phyloP scores from a whole-genome alignment of 1,140 invertebrate species.

The Bombyx mori region DNA sequence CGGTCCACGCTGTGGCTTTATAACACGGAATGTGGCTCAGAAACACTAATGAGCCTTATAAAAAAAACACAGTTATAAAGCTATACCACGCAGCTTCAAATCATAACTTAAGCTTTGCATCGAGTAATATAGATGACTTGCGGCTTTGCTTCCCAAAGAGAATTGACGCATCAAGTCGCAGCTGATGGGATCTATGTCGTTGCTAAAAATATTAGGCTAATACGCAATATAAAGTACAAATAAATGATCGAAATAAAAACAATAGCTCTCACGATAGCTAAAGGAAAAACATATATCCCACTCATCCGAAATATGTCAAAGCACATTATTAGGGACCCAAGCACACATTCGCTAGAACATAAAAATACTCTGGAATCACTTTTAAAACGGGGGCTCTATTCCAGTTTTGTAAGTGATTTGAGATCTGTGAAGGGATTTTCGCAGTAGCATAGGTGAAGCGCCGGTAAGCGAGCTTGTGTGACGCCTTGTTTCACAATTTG shows the following conservation, averaged over 20 bases:
- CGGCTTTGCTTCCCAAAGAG: conserved; percentile 65
- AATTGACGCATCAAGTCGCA: conserved; percentile 49
- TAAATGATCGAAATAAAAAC: conserved; percentile 29
- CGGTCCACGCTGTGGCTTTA: conserved; percentile 60
- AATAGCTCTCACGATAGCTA: conserved; percentile 47
- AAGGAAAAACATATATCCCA: conserved; percentile 63
- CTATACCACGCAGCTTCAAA: conserved; percentile 63
- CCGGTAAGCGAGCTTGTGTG: conserved; percentile 68
- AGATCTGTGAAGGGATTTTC: conserved; percentile 31
- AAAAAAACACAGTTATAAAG: conserved; percentile 54
- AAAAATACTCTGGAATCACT: conserved; percentile 40
- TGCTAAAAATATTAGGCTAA: conserved; percentile 26
- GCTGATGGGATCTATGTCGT: conserved; percentile 67
- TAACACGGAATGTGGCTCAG: conserved; percentile 56
- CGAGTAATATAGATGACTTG: conserved; percentile 66
- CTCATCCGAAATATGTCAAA: conserved; percentile 57
- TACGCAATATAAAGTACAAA: conserved; percentile 20
- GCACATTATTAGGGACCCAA: conserved; percentile 62
- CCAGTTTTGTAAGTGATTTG: conserved; percentile 36
- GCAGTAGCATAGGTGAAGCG: conserved; percentile 71
- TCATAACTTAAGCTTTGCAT: conserved; percentile 66
- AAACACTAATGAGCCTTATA: conserved; percentile 30
- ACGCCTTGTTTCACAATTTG: conserved; percentile 70
- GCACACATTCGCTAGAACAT: conserved; percentile 61
- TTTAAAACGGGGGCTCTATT: conserved; percentile 11